phyloP scores from a whole-genome alignment of 2,888 invertebrate genomes.

The Sinelater perroti region DNA sequence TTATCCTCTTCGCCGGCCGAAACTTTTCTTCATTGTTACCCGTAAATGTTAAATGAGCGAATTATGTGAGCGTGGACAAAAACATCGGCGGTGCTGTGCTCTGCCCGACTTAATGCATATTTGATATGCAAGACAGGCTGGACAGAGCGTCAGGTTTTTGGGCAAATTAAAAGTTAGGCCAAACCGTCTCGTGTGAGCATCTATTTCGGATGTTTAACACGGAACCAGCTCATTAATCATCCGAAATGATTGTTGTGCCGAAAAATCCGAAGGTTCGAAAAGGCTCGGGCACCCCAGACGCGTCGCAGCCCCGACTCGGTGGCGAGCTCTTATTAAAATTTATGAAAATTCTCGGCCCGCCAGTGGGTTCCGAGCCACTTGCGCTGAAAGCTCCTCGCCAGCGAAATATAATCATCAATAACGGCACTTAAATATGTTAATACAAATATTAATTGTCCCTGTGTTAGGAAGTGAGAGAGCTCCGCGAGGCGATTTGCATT shows the following conservation, averaged over 20 bases:
- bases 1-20: no score
- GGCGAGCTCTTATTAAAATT: constrained; percentile 8
- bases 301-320: constrained; percentile 4
- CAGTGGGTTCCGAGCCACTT: constrained; percentile 2
- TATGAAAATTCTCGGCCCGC: constrained; percentile 4
- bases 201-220: constrained; percentile 29
- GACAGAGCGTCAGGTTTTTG: no score
- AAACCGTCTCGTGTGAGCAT: no score
- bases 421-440: constrained; percentile 22
- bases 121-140: no score
- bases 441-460: constrained; percentile 23
- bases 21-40: no score
- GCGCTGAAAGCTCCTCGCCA: neutral
- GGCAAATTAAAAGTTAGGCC: no score
- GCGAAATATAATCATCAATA: constrained; percentile 17
- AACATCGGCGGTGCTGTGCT: no score
- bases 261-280: constrained; percentile 9
- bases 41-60: no score
- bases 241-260: constrained; percentile 28
- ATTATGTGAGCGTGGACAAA: no score
- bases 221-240: constrained; percentile 35
- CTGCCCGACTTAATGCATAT: no score
- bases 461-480: constrained; percentile 19
- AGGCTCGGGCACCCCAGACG: constrained; percentile 15
- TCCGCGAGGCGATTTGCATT: constrained; percentile 19